Evolutionary conservation across 2,888 invertebrate species (phyloP).

Genomic region (Leucophenga maculata): DNA sequence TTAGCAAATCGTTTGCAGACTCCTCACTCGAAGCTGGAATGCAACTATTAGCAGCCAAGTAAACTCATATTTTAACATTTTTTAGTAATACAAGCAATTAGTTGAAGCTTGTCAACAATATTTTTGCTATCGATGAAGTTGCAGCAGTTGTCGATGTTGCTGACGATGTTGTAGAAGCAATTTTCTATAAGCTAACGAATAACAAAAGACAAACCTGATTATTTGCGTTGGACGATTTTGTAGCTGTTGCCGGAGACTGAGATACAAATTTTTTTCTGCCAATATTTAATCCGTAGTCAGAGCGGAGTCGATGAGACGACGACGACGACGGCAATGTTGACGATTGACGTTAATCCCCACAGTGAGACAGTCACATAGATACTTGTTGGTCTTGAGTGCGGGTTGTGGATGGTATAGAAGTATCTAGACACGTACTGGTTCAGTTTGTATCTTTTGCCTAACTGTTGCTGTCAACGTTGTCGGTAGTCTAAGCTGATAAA

Average conservation of each 20-base stretch:
- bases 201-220: not conserved
- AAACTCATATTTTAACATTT: conserved; percentile 23
- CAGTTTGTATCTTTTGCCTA: not conserved
- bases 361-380: not conserved
- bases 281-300: not conserved
- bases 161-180: not conserved
- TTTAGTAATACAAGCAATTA: conserved; percentile 20
- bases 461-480: not conserved
- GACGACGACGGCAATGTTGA: not conserved
- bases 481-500: conserved; percentile 3
- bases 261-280: too few relatives aligned
- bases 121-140: not conserved
- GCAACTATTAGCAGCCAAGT: not conserved
- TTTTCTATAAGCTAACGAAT: not conserved
- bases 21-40: not conserved
- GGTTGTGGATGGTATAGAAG: not conserved
- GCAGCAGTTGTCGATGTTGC: not conserved
- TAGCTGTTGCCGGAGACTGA: not conserved
- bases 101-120: conserved; percentile 2
- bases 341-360: conserved; percentile 20
- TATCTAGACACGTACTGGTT: not conserved
- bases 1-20: not conserved
- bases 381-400: not conserved
- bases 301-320: not conserved
- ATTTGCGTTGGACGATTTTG: conserved; percentile 21